Percentiles rank a stretch among this genome's conserved stretches.
phyloP scores from a whole-genome alignment of 2,797 vertebrate species.

The Sardinella longiceps region DNA sequence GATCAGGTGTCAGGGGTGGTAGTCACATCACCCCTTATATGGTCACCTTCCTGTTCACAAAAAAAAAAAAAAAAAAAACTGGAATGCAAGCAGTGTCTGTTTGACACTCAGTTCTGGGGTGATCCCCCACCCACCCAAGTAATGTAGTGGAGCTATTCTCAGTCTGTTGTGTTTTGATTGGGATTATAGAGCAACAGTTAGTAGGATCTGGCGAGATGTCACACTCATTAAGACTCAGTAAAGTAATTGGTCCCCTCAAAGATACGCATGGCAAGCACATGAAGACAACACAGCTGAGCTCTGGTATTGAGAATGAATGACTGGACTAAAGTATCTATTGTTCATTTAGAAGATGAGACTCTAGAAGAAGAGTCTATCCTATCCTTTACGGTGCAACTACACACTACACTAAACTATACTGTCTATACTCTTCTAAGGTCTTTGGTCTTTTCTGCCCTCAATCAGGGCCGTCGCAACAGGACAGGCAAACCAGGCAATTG shows the following conservation, averaged over 20 bases:
- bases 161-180: background rate
- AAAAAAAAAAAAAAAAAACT: background rate
- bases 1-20: background rate
- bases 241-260: background rate
- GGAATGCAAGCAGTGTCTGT: background rate
- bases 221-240: background rate
- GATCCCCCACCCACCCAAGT: too few relatives aligned
- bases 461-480: too few relatives aligned
- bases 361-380: background rate
- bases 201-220: background rate
- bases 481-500: too few relatives aligned
- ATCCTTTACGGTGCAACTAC: too few relatives aligned
- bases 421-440: too few relatives aligned
- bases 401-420: background rate
- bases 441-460: too few relatives aligned
- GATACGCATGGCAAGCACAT: background rate
- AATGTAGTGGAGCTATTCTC: background rate
- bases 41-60: background rate
- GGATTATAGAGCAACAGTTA: background rate
- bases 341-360: background rate
- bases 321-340: background rate
- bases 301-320: background rate
- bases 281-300: background rate
- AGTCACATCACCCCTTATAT: background rate
- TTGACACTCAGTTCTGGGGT: too few relatives aligned